phyloP scores from a whole-genome alignment of 92 coral and sea anemone species.

The Porites cylindrica region DNA sequence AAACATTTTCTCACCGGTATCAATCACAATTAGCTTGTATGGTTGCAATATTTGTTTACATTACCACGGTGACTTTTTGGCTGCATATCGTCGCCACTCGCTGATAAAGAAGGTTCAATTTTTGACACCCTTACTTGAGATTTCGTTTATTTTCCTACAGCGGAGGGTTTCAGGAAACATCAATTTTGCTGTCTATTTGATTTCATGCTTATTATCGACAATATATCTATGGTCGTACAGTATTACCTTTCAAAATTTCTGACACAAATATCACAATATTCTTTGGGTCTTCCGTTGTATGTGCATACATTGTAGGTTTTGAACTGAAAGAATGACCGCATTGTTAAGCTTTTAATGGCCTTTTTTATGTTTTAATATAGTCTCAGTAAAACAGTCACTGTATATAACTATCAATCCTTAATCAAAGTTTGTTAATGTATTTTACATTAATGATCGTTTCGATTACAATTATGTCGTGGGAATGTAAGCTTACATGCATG shows the following conservation, averaged over 20 bases:
- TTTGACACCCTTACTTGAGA: conserved; percentile 3
- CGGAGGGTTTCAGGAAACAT: conserved; percentile 16
- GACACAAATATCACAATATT: background rate
- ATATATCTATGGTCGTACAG: background rate
- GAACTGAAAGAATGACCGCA: too few species aligned
- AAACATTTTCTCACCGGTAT: conserved; percentile 13
- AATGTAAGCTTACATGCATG: too few species aligned
- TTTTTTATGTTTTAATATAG: too few species aligned
- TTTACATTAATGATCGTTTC: background rate
- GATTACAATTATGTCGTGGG: too few species aligned
- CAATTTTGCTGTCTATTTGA: background rate
- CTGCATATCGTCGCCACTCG: conserved; percentile 13
- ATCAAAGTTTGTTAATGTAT: too few species aligned
- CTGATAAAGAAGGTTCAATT: background rate
- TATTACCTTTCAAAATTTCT: background rate
- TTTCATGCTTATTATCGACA: conserved; percentile 16
- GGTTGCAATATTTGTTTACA: conserved; percentile 44
- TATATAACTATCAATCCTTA: background rate
- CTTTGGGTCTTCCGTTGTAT: background rate
- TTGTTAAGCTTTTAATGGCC: background rate
- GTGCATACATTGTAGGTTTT: background rate
- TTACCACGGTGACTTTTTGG: conserved; percentile 2
- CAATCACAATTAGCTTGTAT: background rate
- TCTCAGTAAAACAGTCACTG: too few species aligned
- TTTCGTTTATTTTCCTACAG: background rate